These are phyloP conservation scores for Serranus cabrilla DNA, from an alignment of 2,797 vertebrate genomes.

Conservation along the genomic window DNA sequence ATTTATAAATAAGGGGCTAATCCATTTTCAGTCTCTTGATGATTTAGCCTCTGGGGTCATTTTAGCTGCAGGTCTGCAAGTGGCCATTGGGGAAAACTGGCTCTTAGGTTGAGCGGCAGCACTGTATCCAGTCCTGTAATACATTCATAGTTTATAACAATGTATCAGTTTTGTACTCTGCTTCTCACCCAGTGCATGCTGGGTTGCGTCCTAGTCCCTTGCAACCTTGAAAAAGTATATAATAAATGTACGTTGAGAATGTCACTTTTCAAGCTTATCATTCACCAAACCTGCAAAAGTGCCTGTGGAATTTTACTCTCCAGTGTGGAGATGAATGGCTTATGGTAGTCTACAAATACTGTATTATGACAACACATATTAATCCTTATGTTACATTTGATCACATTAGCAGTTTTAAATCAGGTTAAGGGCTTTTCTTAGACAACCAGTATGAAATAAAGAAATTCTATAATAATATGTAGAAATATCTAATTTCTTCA, in stretches of 20 bases:
- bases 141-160: too few relatives aligned
- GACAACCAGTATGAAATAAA: background rate
- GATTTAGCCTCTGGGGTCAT: too few relatives aligned
- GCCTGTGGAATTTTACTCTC: background rate
- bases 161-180: background rate
- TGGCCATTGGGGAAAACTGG: too few relatives aligned
- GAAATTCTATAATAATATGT: background rate
- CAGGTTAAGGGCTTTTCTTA: background rate
- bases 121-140: too few relatives aligned
- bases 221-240: background rate
- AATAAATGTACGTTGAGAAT: background rate
- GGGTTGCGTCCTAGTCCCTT: background rate
- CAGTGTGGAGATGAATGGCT: background rate
- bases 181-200: slow-evolving; percentile 6
- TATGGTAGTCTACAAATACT: background rate
- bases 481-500: background rate
- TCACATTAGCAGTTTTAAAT: background rate
- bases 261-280: background rate
- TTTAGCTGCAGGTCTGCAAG: too few relatives aligned
- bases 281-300: background rate
- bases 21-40: background rate
- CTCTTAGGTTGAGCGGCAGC: too few relatives aligned
- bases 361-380: background rate
- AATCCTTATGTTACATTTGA: background rate
- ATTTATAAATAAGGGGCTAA: background rate